phyloP scores from a whole-genome alignment of 2,113 vertebrate species.

The Cebus imitator region DNA sequence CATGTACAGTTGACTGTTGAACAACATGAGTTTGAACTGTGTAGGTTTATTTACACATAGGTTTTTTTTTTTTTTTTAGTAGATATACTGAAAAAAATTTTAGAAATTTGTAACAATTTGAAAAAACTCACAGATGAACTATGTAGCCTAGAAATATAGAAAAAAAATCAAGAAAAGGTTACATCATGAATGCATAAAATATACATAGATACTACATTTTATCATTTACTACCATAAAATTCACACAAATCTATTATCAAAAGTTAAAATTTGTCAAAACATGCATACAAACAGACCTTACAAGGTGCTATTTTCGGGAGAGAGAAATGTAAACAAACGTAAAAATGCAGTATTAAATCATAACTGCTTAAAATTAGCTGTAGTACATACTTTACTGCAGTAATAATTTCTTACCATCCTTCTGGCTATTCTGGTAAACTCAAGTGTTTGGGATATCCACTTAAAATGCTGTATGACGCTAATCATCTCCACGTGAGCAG shows the following conservation, averaged over 20 bases:
- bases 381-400: background rate
- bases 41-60: background rate
- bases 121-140: background rate
- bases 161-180: background rate
- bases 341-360: background rate
- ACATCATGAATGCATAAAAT: background rate
- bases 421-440: background rate
- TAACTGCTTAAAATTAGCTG: background rate
- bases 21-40: background rate
- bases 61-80: background rate
- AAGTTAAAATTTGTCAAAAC: background rate
- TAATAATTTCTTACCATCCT: background rate
- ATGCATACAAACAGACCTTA: background rate
- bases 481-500: background rate
- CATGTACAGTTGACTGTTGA: background rate
- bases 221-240: background rate
- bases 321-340: background rate
- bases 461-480: background rate
- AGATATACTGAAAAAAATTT: background rate
- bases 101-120: background rate
- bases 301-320: background rate
- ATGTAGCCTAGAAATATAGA: background rate
- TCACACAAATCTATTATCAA: background rate
- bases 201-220: background rate
- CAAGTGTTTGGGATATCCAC: background rate